Evolutionary conservation across 2,797 vertebrate genomes (phyloP), one percentile per base, ranked within the genome.

Genomic region (Tinamus major): DNA sequence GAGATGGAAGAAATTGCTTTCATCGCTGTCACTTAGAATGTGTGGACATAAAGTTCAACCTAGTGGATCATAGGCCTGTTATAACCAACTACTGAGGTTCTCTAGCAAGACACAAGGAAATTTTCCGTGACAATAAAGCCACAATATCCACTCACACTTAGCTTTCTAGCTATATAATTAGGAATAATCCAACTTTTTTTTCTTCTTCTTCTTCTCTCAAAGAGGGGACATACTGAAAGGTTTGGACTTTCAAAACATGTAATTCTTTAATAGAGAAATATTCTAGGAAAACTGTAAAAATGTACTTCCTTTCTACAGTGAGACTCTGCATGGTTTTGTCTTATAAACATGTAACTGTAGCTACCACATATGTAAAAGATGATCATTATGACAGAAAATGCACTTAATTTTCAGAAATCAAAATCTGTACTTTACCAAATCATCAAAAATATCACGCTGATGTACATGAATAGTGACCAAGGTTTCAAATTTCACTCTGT

Each of bases 391-490:
- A 64, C 1, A 71, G 20, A 84, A 94, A 85, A 59, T 29, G 5
- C 6, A 79, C 64, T 78, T 71, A 74, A 26, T 27, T 83, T 4
- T 71, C 41, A 95, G 24, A 87, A 93, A 86, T 61, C 2, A 84
- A 94, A 85, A 87, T 55, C 20, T 61, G 21, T 89, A 96, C 87
- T 81, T 97, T 97, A 98, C 98, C 98, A 98, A 94, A 79, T 98
- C 97, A 97, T 98, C 98, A 92, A 98, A 98, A 94, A 98, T 98
- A 87, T 98, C 98, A 90, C 93, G 95, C 75, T 98, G 98, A 93
- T 98, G 98, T 65, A 98, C 98, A n/a, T 98, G 98, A 87, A 98
- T 98, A 49, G 98, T 98, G 94, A 98, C 97, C 27, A 98, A 96
- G 1, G 97, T 97, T 97, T 98, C 98, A 96, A 97, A 98, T 87